These are phyloP conservation scores for Thysanoteuthis rhombus DNA, from an alignment of 2,888 invertebrate species.

Conservation along the genomic window DNA sequence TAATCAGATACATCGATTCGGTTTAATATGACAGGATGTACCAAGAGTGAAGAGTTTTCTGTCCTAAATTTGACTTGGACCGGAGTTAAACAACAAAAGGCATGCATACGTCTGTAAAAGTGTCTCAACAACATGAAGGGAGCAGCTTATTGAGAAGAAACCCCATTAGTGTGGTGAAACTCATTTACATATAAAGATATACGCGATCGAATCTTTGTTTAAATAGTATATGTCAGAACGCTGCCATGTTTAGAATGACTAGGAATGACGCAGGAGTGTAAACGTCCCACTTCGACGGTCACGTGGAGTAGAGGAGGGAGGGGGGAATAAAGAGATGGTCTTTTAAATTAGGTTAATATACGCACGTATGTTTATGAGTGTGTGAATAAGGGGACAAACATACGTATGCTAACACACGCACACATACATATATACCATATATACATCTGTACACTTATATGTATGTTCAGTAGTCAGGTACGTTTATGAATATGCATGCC, in stretches of 20 bases:
- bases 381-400: background rate
- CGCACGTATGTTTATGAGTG: background rate
- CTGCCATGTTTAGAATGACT: background rate
- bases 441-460: background rate
- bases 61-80: too few species aligned
- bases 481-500: background rate
- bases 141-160: too few species aligned
- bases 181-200: background rate
- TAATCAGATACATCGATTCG: too few species aligned
- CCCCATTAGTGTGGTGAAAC: too few species aligned
- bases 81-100: too few species aligned
- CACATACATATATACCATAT: too few species aligned
- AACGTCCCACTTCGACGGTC: background rate
- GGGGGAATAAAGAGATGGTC: background rate
- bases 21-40: too few species aligned
- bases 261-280: background rate
- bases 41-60: too few species aligned
- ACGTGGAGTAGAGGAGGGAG: background rate
- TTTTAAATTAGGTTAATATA: background rate
- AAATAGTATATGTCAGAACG: background rate
- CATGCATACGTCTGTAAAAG: too few species aligned
- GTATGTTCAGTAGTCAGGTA: too few species aligned
- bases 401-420: background rate
- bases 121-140: too few species aligned
- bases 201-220: background rate